These are phyloP conservation scores for Notechis scutatus DNA, from an alignment of 2,113 vertebrate genomes.

Conservation along the genomic window DNA sequence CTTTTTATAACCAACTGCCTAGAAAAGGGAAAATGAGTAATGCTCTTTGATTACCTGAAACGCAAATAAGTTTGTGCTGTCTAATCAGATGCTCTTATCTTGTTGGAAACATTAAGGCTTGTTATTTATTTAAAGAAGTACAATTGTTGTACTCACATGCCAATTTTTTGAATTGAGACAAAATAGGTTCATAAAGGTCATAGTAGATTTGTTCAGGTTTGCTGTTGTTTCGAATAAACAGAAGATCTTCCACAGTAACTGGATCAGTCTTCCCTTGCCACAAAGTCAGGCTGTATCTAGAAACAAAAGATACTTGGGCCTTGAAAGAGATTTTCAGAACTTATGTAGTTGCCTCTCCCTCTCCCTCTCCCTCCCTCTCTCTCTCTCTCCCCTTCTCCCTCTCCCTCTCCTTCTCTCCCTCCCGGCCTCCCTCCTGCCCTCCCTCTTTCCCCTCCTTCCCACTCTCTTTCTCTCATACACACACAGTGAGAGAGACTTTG, in stretches of 20 bases:
- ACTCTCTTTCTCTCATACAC: background rate
- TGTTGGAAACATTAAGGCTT: background rate
- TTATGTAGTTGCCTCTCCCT: background rate
- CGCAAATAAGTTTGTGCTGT: background rate
- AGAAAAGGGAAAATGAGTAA: background rate
- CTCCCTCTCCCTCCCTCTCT: too few species aligned
- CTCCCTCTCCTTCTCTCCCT: too few species aligned
- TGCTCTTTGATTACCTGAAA: background rate
- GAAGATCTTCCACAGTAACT: conserved; percentile 71
- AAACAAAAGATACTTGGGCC: background rate
- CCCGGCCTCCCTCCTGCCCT: too few species aligned
- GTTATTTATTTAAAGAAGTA: background rate
- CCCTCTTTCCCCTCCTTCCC: too few species aligned
- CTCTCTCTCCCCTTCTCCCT: too few species aligned
- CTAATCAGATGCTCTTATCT: background rate
- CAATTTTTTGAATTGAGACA: conserved; percentile 75
- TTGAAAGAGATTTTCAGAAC: background rate
- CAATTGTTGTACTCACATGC: conserved; percentile 62
- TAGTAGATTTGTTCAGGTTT: conserved; percentile 76
- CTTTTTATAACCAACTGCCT: background rate
- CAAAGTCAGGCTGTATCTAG: conserved; percentile 82
- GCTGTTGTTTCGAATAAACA: conserved; percentile 80
- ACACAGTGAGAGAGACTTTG: background rate
- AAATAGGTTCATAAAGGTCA: conserved; percentile 80
- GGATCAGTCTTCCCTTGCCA: conserved; percentile 76